Evolutionary conservation across 1,140 invertebrate genomes (phyloP).

Genomic region (Platyscapa corneri): DNA sequence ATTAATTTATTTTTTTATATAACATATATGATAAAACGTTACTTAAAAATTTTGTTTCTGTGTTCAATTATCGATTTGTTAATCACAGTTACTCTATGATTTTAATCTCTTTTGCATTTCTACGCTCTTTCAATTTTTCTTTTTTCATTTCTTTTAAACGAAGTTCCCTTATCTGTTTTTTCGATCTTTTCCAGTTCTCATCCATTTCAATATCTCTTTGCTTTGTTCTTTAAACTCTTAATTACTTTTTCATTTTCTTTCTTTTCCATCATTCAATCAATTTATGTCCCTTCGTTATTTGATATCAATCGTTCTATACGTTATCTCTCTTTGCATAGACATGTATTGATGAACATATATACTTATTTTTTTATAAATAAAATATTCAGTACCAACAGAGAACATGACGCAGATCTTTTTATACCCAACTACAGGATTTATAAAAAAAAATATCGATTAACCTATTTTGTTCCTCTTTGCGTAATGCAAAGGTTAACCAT

Average conservation of each 20-base stretch:
- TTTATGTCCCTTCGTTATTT: neutral
- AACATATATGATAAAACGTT: neutral
- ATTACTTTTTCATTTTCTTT: slow-evolving; percentile 19
- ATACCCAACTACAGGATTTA: no score
- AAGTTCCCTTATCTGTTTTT: neutral
- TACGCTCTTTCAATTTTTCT: neutral
- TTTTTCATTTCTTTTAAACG: neutral
- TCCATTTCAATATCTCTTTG: slow-evolving; percentile 14
- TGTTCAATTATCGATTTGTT: neutral
- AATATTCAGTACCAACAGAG: no score
- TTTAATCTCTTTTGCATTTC: slow-evolving; percentile 15
- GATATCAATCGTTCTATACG: neutral
- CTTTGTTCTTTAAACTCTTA: slow-evolving; percentile 4
- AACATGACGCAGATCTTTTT: no score
- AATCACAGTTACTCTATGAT: slow-evolving; percentile 23
- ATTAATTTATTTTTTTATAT: no score
- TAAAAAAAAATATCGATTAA: no score
- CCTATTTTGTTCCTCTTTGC: no score
- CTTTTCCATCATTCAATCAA: neutral
- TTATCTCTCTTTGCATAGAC: neutral
- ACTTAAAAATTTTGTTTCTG: neutral
- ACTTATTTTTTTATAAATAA: no score
- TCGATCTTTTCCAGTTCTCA: neutral
- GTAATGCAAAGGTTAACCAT: no score
- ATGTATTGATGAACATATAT: no score